A percentile compares a stretch with the other conserved stretches of the same genome.
These are phyloP conservation scores for Macrosoma leucophasiata DNA, from an alignment of 2,888 invertebrate genomes.

Conservation along the genomic window DNA sequence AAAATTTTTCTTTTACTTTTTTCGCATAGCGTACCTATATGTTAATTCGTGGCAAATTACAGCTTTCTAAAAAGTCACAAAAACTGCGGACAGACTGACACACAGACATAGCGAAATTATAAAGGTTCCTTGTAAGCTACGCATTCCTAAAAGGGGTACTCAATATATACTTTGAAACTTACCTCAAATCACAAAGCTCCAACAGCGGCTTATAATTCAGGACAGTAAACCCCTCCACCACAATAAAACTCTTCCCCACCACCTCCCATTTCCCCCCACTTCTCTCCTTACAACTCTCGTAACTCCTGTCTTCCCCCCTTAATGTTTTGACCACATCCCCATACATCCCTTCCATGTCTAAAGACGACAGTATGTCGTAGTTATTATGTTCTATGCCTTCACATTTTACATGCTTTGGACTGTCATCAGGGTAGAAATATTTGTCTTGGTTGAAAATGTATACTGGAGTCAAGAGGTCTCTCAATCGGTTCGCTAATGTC, in stretches of 20 bases:
- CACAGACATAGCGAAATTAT: too few relatives aligned
- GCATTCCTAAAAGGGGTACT: too few relatives aligned
- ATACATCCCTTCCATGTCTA: conserved; percentile 84
- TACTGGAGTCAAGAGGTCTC: conserved; percentile 54
- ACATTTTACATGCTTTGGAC: conserved; percentile 78
- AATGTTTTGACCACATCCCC: conserved; percentile 71
- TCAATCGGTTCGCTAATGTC: conserved; percentile 78
- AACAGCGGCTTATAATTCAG: conserved; percentile 81
- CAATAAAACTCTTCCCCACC: conserved; percentile 67
- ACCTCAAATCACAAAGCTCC: conserved; percentile 79
- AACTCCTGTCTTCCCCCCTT: conserved; percentile 29
- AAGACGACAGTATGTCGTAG: conserved; percentile 82
- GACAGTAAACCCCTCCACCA: conserved; percentile 86
- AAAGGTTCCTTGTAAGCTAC: too few relatives aligned
- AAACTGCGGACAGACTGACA: too few relatives aligned
- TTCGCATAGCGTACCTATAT: too few relatives aligned
- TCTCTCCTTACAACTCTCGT: conserved; percentile 16
- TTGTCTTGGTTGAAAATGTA: conserved; percentile 82
- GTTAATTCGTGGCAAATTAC: too few relatives aligned
- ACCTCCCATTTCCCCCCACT: conserved; percentile 21
- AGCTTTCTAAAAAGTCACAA: too few relatives aligned
- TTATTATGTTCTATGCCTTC: conserved; percentile 82
- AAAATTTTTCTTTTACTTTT: too few relatives aligned
- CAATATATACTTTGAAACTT: too few relatives aligned
- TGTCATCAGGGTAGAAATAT: conserved; percentile 82